Base-by-base conservation (phyloP, 2,797 vertebrate genomes). In the Synanceia verrucosa region DNA sequence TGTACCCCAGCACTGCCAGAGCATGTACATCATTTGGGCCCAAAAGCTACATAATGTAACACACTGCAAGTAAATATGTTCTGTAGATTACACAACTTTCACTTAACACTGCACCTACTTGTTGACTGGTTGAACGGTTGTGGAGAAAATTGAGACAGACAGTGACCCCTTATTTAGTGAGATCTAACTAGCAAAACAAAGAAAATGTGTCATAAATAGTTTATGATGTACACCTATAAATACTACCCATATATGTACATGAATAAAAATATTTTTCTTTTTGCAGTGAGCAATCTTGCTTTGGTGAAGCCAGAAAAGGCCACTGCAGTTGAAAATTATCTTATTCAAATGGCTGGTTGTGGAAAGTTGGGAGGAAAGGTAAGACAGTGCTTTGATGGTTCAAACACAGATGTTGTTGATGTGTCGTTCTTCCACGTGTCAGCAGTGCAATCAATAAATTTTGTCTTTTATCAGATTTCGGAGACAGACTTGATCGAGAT, bases 281-380 rank as follows among this genome's bases (percentile, higher is more conserved):
- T 78, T 75, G 59, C 88, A 99, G 98, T 99, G 92, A 99, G 94
- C 92, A 99, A 98, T 81, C 94, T 99, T 91, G 98, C 97, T 60
- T 93, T 99, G 91, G 98, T 99, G 80, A 99, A 99, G 85, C 98
- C 98, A 24, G 97, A 99, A 66, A 99, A 99, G 90, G 96, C 97
- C 81, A 97, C 96, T 85, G 95, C 96, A 31, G 97, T 99, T 71
- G 98, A 99, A 88, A 98, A 98, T 91, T 99, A 99, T 81, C 96
- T 99, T 34, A 99, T 99, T 90, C 97, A 99, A 86, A 98, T 98
- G 97, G 96, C 97, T 80, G 95, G 94, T 77, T 95, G 93, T 56
- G 98, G 98, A 84, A 95, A 97, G 48, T 93, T 99, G 60, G 92
- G 93, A 81, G 96, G 96, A 84, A 99, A 99, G 94, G 98, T 98